Percentiles rank a stretch among this genome's conserved stretches.
These are phyloP conservation scores for Uria aalge DNA, from an alignment of 2,113 vertebrate genomes.

Conservation along the genomic window DNA sequence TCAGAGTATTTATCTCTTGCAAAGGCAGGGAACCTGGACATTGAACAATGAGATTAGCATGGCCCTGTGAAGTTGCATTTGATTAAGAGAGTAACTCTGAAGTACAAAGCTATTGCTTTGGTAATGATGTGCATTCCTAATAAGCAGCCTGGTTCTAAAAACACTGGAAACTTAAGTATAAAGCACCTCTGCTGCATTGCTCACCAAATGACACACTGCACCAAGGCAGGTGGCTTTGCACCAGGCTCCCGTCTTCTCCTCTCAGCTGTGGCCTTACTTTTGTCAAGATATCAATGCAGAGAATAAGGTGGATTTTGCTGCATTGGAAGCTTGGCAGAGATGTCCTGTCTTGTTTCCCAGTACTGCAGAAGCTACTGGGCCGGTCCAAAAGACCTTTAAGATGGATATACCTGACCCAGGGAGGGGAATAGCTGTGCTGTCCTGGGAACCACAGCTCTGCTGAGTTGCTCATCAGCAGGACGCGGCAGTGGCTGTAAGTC, in stretches of 20 bases:
- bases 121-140: not conserved
- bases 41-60: not conserved
- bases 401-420: no score
- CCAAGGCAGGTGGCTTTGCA: not conserved
- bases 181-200: fast-evolving
- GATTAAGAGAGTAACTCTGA: conserved; percentile 21
- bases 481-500: fast-evolving
- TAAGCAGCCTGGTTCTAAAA: not conserved
- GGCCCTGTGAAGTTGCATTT: conserved; percentile 27
- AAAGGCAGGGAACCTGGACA: not conserved
- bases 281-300: fast-evolving
- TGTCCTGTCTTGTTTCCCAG: not conserved
- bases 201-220: fast-evolving
- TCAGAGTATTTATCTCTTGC: not conserved
- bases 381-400: not conserved
- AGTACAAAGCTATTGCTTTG: not conserved
- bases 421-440: not conserved
- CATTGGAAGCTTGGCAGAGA: not conserved
- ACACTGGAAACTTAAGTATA: not conserved
- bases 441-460: not conserved
- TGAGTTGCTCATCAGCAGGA: not conserved
- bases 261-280: not conserved
- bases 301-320: not conserved
- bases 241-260: not conserved
- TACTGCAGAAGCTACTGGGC: not conserved